Base-by-base conservation (phyloP, 2,888 invertebrate genomes). In the Seladonia tumulorum region DNA sequence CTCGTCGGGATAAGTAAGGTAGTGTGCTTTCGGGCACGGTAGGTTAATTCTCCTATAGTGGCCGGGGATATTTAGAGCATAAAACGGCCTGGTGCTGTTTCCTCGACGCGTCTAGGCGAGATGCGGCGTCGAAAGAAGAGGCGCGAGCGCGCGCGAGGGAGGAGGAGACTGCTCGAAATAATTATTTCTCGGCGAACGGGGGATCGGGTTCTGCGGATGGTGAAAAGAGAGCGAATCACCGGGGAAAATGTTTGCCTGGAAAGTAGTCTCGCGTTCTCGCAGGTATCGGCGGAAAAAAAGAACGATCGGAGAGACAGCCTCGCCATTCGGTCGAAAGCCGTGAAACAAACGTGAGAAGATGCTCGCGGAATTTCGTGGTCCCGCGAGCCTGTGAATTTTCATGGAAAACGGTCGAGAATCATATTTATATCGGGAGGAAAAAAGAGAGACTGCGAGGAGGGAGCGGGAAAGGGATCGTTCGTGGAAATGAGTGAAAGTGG, bases 1-100 rank as follows among this genome's bases (percentile, higher is more conserved):
- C 74, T 77, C 71, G 75, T 73, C 72, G 75, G 82, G 83, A 91
- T 90, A 93, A 93, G 93, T 92, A 93, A 93, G 94, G 90, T 93
- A 93, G 93, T 93, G 89, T 92, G 92, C 92, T 94, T 94, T 94
- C 92, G 92, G 91, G 93, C 93, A 94, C 93, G 93, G 88, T 93
- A 93, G 91, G 93, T 93, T 92, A 92, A 92, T 93, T 93, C 92
- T 90, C 42, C 73, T 82, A 73, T 79, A 82, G 87, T 72, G 85
- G 86, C 70, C 82, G 89, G 87, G 92, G 76, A 89, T 94, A 94
- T 94, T 91, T 93, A 94, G 94, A 94, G 94, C 94, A 94, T 94
- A 94, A 94, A 94, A 94, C 92, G 91, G 91, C 89, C 90, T 89
- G 90, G 45, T 87, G 87, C 87, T 63, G 75, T 72, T 76, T 85